A percentile compares a stretch with the other conserved stretches of the same genome.
These are phyloP conservation scores for Nycteola revayana DNA, from an alignment of 2,888 invertebrate species.

Conservation along the genomic window DNA sequence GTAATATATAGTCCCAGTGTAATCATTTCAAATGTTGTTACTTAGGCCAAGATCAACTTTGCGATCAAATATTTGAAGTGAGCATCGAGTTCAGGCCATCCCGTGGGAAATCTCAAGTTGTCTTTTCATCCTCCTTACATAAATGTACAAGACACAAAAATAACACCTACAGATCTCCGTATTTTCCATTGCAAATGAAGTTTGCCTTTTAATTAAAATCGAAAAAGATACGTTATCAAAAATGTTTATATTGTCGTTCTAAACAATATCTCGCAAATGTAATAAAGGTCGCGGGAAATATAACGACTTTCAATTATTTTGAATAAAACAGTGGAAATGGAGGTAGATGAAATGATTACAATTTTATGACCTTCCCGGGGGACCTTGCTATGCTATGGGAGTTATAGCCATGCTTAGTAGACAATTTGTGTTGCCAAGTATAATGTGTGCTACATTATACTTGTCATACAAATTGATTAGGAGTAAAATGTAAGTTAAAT, in stretches of 20 bases:
- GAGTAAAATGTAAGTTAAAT: no score
- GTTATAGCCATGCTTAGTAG: no score
- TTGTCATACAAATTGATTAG: no score
- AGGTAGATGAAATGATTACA: no score
- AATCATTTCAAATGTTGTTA: slow-evolving; percentile 7
- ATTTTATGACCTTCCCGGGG: no score
- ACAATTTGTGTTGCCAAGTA: no score
- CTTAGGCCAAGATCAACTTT: slow-evolving; percentile 18
- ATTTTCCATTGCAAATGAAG: slow-evolving; percentile 12
- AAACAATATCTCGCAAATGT: no score
- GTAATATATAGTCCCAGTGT: slow-evolving; percentile 8
- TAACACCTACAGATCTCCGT: slow-evolving; percentile 14
- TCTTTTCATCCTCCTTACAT: slow-evolving; percentile 29
- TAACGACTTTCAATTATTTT: no score
- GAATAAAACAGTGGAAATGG: no score
- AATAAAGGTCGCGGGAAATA: no score
- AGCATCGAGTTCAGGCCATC: slow-evolving; percentile 33
- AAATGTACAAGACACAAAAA: slow-evolving; percentile 27
- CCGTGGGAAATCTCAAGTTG: slow-evolving; percentile 47
- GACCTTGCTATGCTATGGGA: no score
- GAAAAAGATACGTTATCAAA: slow-evolving; percentile 8
- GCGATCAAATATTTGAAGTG: slow-evolving; percentile 41
- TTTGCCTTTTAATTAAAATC: slow-evolving; percentile 22
- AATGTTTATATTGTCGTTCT: slow-evolving; percentile 10
- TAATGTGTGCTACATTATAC: no score